Base-by-base conservation (phyloP, 2,113 vertebrate genomes). In the Hemichromis elongatus region DNA sequence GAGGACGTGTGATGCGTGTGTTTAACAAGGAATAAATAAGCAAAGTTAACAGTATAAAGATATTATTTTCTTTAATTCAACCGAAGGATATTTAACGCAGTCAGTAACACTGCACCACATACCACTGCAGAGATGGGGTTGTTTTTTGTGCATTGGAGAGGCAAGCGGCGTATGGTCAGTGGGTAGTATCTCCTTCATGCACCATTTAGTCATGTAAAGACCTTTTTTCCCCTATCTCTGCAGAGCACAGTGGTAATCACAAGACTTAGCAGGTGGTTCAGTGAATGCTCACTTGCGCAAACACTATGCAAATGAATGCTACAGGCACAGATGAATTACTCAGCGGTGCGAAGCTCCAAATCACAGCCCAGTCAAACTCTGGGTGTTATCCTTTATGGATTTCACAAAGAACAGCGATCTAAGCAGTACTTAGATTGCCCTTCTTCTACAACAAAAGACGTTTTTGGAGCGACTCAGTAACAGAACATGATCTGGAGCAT, bases 161-260 rank as follows among this genome's bases (percentile, higher is more conserved):
- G 73, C 37, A 77, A 82, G 61, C 84, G 75, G 50, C 47, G 18
- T 85, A 87, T 83, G 92, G 90, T 89, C 90, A 92, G 83, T 86
- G 85, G 82, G 85, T 37, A 75, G 61, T 92, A 77, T 84, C 87
- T 80, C 88, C 88, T 94, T 92, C 90, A 93, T 90, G 94, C 93
- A 88, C 89, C 88, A 93, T 93, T 95, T 89, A 90, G 59, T 82
- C 85, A 21, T 19, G 81, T 91, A 90, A 93, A 92, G 90, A 91
- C 90, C 84, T 79, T 88, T 89, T 61, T 81, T 73, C 86, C 83
- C 11, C 86, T 83, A 90, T 92, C 93, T 82, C 83, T 10, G 87
- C 59, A 80, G 84, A 82, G 87, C 89, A 92, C 89, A 75, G 88
- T 79, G 68, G 83, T 83, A 89, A 95, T 93, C 88, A 91, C 80